phyloP scores from a whole-genome alignment of 2,797 vertebrate species.

The Choloepus didactylus region DNA sequence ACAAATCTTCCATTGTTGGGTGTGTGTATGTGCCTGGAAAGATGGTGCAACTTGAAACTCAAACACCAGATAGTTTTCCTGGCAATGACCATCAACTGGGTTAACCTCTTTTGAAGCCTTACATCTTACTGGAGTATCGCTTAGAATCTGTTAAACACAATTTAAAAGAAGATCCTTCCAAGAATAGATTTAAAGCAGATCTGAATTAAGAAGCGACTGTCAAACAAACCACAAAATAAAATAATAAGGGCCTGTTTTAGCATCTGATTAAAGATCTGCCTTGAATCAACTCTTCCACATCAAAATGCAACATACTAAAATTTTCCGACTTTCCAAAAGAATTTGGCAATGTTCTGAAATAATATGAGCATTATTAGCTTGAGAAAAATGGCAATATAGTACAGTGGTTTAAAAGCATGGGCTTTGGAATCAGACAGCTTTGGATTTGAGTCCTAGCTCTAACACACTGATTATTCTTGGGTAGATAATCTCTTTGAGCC shows the following conservation, averaged over 20 bases:
- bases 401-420: neutral
- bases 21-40: conserved; percentile 75
- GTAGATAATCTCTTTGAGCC: neutral
- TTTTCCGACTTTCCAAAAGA: neutral
- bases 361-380: neutral
- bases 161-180: conserved; percentile 83
- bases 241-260: conserved; percentile 80
- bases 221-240: conserved; percentile 66
- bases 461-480: neutral
- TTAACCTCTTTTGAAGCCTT: conserved; percentile 85
- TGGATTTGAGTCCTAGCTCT: neutral
- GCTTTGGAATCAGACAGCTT: neutral
- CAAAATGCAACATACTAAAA: neutral
- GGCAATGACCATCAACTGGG: conserved; percentile 69
- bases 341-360: neutral
- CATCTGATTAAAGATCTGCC: conserved; percentile 39
- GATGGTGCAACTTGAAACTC: conserved; percentile 83
- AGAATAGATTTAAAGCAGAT: conserved; percentile 86
- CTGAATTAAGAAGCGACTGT: conserved; percentile 85
- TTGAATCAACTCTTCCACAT: conserved; percentile 27
- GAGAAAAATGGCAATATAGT: accelerated
- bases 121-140: conserved; percentile 83
- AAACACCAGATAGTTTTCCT: conserved; percentile 84
- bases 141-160: conserved; percentile 83
- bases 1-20: conserved; percentile 72